These are phyloP conservation scores for Phyllopteryx taeniolatus DNA, from an alignment of 2,113 vertebrate genomes.

Conservation along the genomic window DNA sequence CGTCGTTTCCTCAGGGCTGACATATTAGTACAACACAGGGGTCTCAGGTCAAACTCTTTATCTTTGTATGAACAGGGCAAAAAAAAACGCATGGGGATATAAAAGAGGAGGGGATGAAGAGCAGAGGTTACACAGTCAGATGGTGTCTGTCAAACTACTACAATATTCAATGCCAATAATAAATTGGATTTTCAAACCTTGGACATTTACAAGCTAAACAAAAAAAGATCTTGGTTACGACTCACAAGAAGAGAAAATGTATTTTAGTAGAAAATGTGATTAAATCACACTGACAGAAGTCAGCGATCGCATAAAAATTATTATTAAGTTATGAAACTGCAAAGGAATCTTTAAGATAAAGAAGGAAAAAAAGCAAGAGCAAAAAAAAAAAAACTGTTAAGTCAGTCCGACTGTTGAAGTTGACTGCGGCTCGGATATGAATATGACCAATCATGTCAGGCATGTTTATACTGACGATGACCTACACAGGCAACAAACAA, in stretches of 20 bases:
- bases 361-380: no score
- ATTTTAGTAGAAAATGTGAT: neutral
- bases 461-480: neutral
- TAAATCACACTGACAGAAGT: neutral
- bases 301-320: neutral
- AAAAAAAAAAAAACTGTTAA: no score
- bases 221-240: neutral
- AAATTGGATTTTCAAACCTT: neutral
- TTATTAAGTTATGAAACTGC: neutral
- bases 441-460: neutral
- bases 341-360: no score
- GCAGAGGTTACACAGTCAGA: neutral
- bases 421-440: neutral
- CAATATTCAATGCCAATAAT: neutral
- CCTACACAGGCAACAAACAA: neutral
- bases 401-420: no score
- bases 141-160: neutral
- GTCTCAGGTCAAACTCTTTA: slow-evolving; percentile 41
- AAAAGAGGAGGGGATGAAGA: neutral
- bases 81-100: neutral
- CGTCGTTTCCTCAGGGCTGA: slow-evolving; percentile 20
- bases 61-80: neutral
- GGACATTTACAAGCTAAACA: neutral
- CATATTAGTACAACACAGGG: slow-evolving; percentile 29
- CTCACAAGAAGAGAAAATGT: neutral